Evolutionary conservation across 2,888 invertebrate species (phyloP), one percentile per base, ranked within the genome.

Genomic region (Hirtodrosophila duncani): DNA sequence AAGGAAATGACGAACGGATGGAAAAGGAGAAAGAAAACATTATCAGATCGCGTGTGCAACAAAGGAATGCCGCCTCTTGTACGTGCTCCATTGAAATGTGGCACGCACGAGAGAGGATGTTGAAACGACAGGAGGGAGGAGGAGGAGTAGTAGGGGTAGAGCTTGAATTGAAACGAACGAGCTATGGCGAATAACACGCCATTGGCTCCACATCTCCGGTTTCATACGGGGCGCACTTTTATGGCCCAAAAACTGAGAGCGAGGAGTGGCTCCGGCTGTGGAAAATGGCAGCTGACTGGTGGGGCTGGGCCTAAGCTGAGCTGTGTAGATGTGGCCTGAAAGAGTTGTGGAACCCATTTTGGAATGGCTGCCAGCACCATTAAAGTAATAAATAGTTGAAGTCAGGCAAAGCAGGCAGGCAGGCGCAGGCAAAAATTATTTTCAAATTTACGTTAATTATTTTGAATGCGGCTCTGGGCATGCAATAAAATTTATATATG

Each of bases 31-130:
- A 56, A 59, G 58, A n/a, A 64, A 55, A 56, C 57, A 72, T 77
- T 82, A 78, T 75, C 77, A 63, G 72, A 83, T 83, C 71, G 83
- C 83, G 75, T 83, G 83, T 83, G 83, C 72, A 77, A 66, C 68
- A 72, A 61, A 66, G 59, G 66, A 78, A 69, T 65, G 75, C 67
- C 64, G 74, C 58, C 42, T 10, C 23, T 5, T 29, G 61, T 67
- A 79, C 81, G 81, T 81, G 81, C 53, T 60, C 29, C 63, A 45
- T 58, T 52, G 57, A 63, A 65, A 62, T 63, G 80, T 61, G 58
- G 71, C 77, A 79, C 66, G 80, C 77, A 71, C 68, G 42, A 37
- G 18, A 13, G 7, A 7, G 29, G 3, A 13, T 7, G 3, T 6
- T 8, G 30, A 20, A 21, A 29, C 11, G 10, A 10, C 13, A 37